These are phyloP conservation scores for Drosophila lowei DNA, from an alignment of 1,140 invertebrate species.

Conservation along the genomic window DNA sequence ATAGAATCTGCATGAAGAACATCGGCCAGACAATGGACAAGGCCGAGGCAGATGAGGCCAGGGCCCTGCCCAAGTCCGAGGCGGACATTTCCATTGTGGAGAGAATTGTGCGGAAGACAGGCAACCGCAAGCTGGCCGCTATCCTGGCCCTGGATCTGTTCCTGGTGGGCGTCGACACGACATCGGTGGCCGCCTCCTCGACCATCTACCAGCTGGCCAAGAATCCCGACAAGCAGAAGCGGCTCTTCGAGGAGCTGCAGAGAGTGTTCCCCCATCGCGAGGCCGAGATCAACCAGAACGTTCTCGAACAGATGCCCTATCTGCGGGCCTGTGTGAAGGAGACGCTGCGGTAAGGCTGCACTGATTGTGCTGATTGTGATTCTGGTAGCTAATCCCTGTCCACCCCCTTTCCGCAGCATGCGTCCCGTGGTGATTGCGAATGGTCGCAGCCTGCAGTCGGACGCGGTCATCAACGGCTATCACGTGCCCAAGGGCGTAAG, in stretches of 20 bases:
- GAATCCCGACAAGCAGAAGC: constrained; percentile 89
- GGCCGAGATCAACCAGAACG: constrained; percentile 85
- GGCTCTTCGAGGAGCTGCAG: constrained; percentile 88
- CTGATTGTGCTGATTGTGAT: constrained; percentile 7
- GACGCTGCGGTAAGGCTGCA: constrained; percentile 88
- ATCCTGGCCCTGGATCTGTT: constrained; percentile 92
- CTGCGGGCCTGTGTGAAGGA: constrained; percentile 95
- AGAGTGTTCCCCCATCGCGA: constrained; percentile 85
- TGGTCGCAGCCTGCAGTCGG: constrained; percentile 90
- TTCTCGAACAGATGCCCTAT: constrained; percentile 89
- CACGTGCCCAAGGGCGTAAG: constrained; percentile 94
- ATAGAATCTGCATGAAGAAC: constrained; percentile 86
- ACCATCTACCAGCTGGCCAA: constrained; percentile 91
- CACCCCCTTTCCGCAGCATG: constrained; percentile 85
- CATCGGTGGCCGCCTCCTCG: constrained; percentile 90
- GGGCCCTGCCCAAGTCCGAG: constrained; percentile 74
- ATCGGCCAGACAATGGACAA: constrained; percentile 85
- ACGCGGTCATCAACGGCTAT: constrained; percentile 92
- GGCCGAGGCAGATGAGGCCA: constrained; percentile 71
- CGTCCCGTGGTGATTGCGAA: constrained; percentile 95
- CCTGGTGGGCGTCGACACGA: constrained; percentile 94
- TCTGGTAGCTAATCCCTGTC: neutral
- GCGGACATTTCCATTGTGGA: constrained; percentile 86
- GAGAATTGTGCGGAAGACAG: constrained; percentile 85
- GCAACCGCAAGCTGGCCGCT: constrained; percentile 88